Evolutionary conservation across 2,888 invertebrate genomes (phyloP), one percentile per base, ranked within the genome.

Genomic region (Lithophane socia): DNA sequence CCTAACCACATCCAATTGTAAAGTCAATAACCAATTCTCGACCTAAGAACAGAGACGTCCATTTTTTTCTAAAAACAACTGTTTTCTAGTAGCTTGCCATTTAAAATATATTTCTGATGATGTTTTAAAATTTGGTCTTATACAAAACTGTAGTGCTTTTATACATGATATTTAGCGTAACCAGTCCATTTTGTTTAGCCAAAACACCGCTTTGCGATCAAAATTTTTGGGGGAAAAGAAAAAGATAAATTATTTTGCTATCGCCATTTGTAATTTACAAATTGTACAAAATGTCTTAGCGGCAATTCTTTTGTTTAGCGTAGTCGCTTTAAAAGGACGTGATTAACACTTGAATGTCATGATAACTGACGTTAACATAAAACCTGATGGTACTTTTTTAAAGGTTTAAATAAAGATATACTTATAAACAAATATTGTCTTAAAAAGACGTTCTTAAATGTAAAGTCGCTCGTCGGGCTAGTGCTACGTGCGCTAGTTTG

Each of bases 161-260:
- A 96, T 96, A 96, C 92, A 94, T 90, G 91, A 90, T 95, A 94
- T 96, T 96, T 96, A 96, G 96, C 95, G 91, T 93, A 93, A 95
- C 95, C 95, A 93, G 96, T 96, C 96, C 96, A 96, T 96, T 96
- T 96, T 96, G 91, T 96, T 96, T 96, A 96, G 96, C 96, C 95
- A 92, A 95, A 94, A 94, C 94, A 95, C 94, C 94, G 96, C 96
- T 95, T 96, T 93, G 93, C 93, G 93, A 92, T 93, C 93, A 91
- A 95, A 93, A 93, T 91, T 94, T 93, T 93, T 92, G 88, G 83
- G 73, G 67, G 79, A 82, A 73, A 73, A 21, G 66, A 68, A 80
- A 77, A 84, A 77, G 87, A 92, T 87, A 92, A 91, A 90, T 96
- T 96, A 96, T 96, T 96, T 96, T 96, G 96, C 96, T 95, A 96